Base-by-base conservation (phyloP, 2,797 vertebrate species). In the Acipenser oxyrinchus region DNA sequence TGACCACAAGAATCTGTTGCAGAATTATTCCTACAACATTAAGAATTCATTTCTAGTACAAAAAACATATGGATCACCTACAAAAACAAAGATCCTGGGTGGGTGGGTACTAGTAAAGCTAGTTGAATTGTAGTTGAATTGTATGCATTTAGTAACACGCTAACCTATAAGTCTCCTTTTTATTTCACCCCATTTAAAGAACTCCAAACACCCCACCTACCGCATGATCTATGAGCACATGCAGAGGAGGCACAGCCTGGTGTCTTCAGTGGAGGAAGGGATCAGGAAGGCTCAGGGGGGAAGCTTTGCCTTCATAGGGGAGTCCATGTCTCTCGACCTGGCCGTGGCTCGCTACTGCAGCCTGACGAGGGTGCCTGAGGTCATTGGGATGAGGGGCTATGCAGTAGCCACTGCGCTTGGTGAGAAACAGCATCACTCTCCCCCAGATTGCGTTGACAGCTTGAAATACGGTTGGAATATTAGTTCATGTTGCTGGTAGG, bases 241-340 rank as follows among this genome's bases (percentile, higher is more conserved):
- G 91, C 89, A 92, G 76, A 88, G 89, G 15, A 87, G 84, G 69
- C 76, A 89, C 71, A 90, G 89, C 73, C 86, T 66, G 0, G 89
- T 89, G 53, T 65, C 80, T 63, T 84, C 13, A 60, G 83, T 85
- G 72, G 86, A 85, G 12, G 93, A 95, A 63, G 94, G 92, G 0
- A 15, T 93, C 13, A 86, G 84, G 1, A 86, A 78, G 0, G 78
- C 89, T 6, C 81, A 81, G 82, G 86, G 90, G 11, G 92, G 89
- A 0, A 89, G 88, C 76, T 96, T 89, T 0, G 93, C 92, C 69
- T 94, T 94, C 77, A 94, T 96, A 0, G 94, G 92, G 0, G 94
- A 96, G 71, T 88, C 91, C 0, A 86, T 88, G 70, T 92, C 90
- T 2, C 80, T 94, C 70, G 93, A 95, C 69, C 72, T 93, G 15